phyloP scores from a whole-genome alignment of 2,888 invertebrate genomes.

The Spialia ferax region DNA sequence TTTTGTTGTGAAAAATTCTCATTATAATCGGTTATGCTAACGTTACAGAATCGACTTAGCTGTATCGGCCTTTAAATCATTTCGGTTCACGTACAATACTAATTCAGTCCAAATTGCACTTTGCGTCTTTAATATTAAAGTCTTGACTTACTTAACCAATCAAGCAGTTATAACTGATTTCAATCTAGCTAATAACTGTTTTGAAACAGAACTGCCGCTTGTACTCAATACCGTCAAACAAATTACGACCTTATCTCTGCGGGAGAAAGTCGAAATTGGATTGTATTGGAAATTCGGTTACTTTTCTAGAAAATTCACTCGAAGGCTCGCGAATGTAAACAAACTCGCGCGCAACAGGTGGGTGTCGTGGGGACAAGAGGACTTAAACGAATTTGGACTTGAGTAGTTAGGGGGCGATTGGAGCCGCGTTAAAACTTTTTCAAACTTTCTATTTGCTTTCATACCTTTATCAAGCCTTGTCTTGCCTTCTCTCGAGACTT shows the following conservation, averaged over 20 bases:
- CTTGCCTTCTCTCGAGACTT: not conserved
- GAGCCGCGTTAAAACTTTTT: slow-evolving; percentile 17
- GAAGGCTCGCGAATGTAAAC: slow-evolving; percentile 65
- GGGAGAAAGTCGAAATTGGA: slow-evolving; percentile 39
- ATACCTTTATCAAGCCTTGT: slow-evolving; percentile 17
- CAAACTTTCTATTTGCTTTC: slow-evolving; percentile 28
- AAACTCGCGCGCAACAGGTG: slow-evolving; percentile 69
- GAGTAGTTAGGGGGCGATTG: slow-evolving; percentile 15
- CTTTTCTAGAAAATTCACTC: slow-evolving; percentile 59
- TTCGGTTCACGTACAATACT: slow-evolving; percentile 10
- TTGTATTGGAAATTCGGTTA: slow-evolving; percentile 42
- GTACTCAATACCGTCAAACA: slow-evolving; percentile 2
- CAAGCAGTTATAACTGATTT: slow-evolving; percentile 28
- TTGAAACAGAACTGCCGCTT: slow-evolving; percentile 47
- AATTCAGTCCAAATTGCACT: slow-evolving; percentile 11
- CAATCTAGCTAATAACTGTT: slow-evolving; percentile 42
- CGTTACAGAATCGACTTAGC: slow-evolving; percentile 27
- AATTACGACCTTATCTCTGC: slow-evolving; percentile 31
- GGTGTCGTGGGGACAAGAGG: slow-evolving; percentile 38
- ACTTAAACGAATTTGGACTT: slow-evolving; percentile 16
- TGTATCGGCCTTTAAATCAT: not conserved
- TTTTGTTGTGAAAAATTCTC: not conserved
- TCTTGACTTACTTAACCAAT: slow-evolving; percentile 5
- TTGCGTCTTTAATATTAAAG: not conserved
- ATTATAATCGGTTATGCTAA: slow-evolving; percentile 2